Conservation (phyloP, 37 sponge, comb jelly and placozoan genomes). For the Spongilla lacustris region DNA sequence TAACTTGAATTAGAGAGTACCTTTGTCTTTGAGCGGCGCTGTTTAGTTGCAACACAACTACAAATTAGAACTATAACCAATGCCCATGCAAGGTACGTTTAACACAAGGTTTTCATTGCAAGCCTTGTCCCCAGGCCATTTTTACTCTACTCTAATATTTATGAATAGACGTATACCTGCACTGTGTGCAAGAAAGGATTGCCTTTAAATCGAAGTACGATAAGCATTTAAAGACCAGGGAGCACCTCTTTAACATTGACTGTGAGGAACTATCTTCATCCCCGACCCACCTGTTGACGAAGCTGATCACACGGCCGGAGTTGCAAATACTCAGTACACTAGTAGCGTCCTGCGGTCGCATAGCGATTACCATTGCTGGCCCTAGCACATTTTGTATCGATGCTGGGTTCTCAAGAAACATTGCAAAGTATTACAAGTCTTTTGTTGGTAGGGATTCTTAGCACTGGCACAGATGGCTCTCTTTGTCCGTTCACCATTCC, state of each 20-base stretch:
- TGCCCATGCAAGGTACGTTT: no score
- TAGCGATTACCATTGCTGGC: background rate
- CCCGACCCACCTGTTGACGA: background rate
- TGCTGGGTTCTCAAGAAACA: slow-evolving; percentile 1
- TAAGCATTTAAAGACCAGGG: background rate
- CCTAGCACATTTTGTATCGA: background rate
- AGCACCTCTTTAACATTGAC: background rate
- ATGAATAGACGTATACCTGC: no score
- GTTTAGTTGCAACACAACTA: no score
- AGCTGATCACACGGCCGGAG: background rate
- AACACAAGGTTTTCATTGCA: no score
- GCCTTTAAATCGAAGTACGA: background rate
- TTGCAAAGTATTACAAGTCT: background rate
- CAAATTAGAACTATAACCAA: no score
- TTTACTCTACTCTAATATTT: no score
- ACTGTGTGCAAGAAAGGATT: background rate
- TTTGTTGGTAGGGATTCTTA: background rate
- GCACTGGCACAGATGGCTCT: background rate
- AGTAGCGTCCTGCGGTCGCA: background rate
- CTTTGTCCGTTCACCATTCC: no score
- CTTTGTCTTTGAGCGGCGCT: no score
- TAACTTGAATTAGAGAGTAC: no score
- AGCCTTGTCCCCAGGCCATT: no score
- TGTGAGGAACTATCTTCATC: background rate
- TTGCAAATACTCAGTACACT: background rate